These are phyloP conservation scores for Buphagus erythrorhynchus DNA, from an alignment of 2,797 vertebrate species.

Conservation along the genomic window DNA sequence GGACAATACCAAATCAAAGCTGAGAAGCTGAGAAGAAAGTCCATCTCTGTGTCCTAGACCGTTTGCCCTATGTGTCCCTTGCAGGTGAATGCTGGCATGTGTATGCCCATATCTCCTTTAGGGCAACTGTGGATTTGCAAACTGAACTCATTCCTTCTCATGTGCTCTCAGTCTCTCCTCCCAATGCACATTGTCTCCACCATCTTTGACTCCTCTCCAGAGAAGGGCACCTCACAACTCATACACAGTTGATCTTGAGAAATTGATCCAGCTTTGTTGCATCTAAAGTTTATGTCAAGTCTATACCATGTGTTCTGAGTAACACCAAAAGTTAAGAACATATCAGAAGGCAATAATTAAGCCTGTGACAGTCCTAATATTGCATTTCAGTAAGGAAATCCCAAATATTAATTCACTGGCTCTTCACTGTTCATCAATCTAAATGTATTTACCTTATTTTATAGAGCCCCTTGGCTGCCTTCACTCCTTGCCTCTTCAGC, in stretches of 20 bases:
- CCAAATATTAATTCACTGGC: background rate
- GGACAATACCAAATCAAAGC: background rate
- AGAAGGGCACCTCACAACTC: background rate
- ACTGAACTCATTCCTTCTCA: background rate
- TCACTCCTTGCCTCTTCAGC: slow-evolving; percentile 13
- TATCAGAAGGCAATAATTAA: background rate
- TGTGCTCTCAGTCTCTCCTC: background rate
- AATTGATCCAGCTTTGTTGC: background rate
- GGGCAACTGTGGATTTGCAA: background rate
- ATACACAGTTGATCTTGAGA: background rate
- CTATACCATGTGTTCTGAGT: background rate
- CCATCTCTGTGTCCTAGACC: background rate
- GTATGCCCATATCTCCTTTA: background rate
- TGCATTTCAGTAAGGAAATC: background rate
- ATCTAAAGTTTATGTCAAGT: background rate
- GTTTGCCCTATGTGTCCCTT: background rate
- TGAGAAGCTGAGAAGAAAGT: background rate
- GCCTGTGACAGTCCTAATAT: background rate
- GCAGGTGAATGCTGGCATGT: background rate
- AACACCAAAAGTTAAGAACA: background rate
- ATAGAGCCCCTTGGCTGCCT: background rate
- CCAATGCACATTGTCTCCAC: background rate
- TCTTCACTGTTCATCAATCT: background rate
- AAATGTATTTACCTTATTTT: slow-evolving; percentile 22
- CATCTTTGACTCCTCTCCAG: background rate